Base-by-base conservation (phyloP, 1,140 invertebrate species). In the Apis dorsata region DNA sequence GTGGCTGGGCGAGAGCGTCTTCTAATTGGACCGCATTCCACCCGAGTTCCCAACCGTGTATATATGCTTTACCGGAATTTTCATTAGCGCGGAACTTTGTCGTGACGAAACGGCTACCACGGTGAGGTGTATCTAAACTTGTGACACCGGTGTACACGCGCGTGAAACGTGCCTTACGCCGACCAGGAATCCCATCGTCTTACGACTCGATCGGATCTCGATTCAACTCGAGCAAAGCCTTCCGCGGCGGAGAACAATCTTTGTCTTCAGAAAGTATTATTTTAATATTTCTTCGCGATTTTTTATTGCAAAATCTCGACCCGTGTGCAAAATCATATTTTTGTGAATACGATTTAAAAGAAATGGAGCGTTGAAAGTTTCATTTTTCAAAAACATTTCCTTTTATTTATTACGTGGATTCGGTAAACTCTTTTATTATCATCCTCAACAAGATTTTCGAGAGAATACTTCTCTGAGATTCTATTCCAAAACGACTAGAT, bases 1-100 rank as follows among this genome's bases (percentile, higher is more conserved):
- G 69, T 86, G 80, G 85, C 79, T 76, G 82, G 81, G 83, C 51
- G 24, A 63, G 81, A 89, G 68, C 83, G 79, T 91, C 85, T 86
- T 90, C 92, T 92, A 92, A 93, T 93, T 93, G 92, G 91, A 91
- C 91, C 88, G 92, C 91, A 92, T 93, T 93, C 92, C 91, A 84
- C 81, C 76, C 79, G 86, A 73, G 76, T 51, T 65, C 68, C 84
- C 55, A 80, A 68, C 80, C 83, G n/a, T 74, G 69, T 69, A 72
- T 84, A 85, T 90, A 91, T 73, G 87, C 89, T 90, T 88, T 87
- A 87, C 81, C 86, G 90, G 92, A 92, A 93, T 92, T 93, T 93
- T 93, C 92, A 93, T 92, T 92, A 92, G 91, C 90, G 82, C 86
- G 86, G 77, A 60, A 91, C 90, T 92, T 90, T 90, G 90, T 93